Evolutionary conservation across 2,797 vertebrate species (phyloP).

Genomic region (Chaetophractus vellerosus): DNA sequence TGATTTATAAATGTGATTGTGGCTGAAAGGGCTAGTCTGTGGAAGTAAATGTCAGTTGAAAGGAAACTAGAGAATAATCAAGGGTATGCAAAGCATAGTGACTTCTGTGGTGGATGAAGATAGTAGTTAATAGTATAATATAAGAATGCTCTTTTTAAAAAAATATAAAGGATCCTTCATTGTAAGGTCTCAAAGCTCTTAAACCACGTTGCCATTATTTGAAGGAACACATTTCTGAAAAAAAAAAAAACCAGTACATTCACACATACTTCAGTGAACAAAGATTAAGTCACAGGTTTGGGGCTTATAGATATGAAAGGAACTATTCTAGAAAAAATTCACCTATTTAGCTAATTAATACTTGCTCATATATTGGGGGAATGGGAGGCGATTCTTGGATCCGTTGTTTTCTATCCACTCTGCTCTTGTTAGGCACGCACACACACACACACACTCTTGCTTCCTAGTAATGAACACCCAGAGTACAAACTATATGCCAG

Average conservation of each 20-base stretch:
- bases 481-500: too few species aligned
- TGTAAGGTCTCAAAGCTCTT: background rate
- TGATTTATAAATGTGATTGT: too few species aligned
- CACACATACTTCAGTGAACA: background rate
- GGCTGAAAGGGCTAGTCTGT: too few species aligned
- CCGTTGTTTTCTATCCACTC: rapidly evolving
- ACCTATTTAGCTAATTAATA: background rate
- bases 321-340: background rate
- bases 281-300: background rate
- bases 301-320: background rate
- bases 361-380: background rate
- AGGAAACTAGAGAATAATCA: too few species aligned
- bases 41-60: too few species aligned
- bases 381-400: background rate
- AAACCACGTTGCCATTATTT: background rate
- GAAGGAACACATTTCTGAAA: background rate
- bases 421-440: background rate
- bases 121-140: too few species aligned
- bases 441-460: rapidly evolving
- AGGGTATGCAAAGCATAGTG: too few species aligned
- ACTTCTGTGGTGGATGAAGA: too few species aligned
- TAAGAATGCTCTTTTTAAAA: too few species aligned
- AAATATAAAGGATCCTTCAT: too few species aligned
- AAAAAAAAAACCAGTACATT: background rate
- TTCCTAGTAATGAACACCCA: background rate